Evolutionary conservation across 2,797 vertebrate genomes (phyloP).

Genomic region (Sebastes nivosus): DNA sequence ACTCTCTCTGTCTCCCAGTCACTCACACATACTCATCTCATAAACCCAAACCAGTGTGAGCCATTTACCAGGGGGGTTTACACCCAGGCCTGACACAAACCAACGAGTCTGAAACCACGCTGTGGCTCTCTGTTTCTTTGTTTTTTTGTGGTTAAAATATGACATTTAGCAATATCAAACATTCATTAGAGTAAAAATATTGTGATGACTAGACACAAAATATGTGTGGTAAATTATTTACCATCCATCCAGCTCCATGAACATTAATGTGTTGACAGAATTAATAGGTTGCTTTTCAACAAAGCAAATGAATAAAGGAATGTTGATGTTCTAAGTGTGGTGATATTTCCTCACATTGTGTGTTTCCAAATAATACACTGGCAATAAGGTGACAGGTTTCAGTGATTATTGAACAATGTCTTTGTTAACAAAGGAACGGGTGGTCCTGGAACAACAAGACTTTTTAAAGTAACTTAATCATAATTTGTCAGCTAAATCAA

Average conservation of each 20-base stretch:
- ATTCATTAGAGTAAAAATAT: neutral
- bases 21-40: constrained; percentile 7
- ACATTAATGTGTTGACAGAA: constrained; percentile 6
- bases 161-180: neutral
- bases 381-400: neutral
- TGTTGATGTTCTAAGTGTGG: neutral
- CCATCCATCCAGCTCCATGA: neutral
- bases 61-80: constrained; percentile 2
- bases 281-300: neutral
- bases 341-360: neutral
- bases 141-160: constrained; percentile 8
- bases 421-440: no score
- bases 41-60: constrained; percentile 31
- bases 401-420: no score
- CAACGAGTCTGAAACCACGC: neutral
- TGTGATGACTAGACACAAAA: neutral
- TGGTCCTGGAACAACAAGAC: no score
- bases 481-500: neutral
- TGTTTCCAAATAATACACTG: neutral
- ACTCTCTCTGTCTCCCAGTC: neutral
- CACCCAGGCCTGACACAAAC: neutral
- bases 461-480: neutral
- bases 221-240: neutral
- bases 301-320: neutral
- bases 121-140: neutral